Evolutionary conservation across 2,888 invertebrate species (phyloP).

Genomic region (Ryuthela nishihirai): DNA sequence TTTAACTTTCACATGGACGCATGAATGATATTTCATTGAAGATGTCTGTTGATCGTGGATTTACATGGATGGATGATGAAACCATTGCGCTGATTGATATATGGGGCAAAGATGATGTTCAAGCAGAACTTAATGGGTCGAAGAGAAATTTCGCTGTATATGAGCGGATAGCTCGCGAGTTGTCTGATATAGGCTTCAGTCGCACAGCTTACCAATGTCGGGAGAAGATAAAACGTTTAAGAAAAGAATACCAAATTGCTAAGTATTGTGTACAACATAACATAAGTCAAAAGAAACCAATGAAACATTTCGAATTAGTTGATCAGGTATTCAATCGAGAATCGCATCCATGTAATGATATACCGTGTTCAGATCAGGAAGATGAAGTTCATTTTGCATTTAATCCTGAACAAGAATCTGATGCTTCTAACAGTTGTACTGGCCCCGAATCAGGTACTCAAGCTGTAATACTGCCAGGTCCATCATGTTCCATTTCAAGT

Average conservation of each 20-base stretch:
- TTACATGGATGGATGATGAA: constrained; percentile 36
- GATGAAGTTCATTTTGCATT: constrained; percentile 25
- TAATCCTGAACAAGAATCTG: constrained; percentile 18
- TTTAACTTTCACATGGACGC: no score
- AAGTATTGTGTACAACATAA: constrained; percentile 21
- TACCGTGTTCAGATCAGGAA: constrained; percentile 23
- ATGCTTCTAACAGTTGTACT: constrained; percentile 25
- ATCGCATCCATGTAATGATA: constrained; percentile 1
- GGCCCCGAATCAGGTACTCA: constrained; percentile 7
- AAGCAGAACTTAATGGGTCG: constrained; percentile 18
- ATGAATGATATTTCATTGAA: no score
- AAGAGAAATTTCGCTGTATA: constrained; percentile 30
- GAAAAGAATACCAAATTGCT: constrained; percentile 22
- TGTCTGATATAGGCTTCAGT: constrained; percentile 18
- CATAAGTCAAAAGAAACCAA: constrained; percentile 17
- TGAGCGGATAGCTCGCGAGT: constrained; percentile 22
- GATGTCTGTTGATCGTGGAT: constrained; percentile 32
- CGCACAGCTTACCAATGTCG: constrained; percentile 33
- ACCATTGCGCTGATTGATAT: constrained; percentile 26
- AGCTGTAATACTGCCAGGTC: constrained; percentile 7
- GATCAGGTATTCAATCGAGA: constrained; percentile 26
- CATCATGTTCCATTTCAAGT: constrained; percentile 12
- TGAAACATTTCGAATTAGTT: constrained; percentile 25
- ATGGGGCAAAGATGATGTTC: constrained; percentile 23
- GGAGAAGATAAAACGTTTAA: constrained; percentile 29